Base-by-base conservation (phyloP, 2,113 vertebrate species). In the Charina bottae region DNA sequence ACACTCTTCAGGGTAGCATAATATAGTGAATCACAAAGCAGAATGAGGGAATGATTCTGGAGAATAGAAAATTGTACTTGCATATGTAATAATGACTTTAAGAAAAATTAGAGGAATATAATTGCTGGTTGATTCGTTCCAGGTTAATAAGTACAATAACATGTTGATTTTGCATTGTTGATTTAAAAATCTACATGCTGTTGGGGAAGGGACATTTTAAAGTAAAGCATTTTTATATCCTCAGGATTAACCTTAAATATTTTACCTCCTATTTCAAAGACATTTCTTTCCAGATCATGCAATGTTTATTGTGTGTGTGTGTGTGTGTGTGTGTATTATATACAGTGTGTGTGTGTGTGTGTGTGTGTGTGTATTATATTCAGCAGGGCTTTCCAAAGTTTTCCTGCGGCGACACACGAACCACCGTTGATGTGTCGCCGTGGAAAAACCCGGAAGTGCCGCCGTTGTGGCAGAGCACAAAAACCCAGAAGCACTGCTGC, bases 11-110 rank as follows among this genome's bases (percentile, higher is more conserved):
- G 95, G 96, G 89, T 96, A 94, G 90, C 95, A 90, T 96, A 95
- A 96, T 95, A 96, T 95, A 94, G 92, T 95, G 93, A 97, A 96
- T 97, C 96, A 97, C 96, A 93, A 93, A 96, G 95, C 88, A 87
- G 95, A 96, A 95, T 95, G 93, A 97, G 87, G 93, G 93, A 95
- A 96, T 93, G 94, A 17, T 88, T 94, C 95, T 92, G 83, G 92
- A 93, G 72, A 95, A 83, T 37, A 95, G 95, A 93, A 94, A 95
- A 94, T 94, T 96, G 84, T 94, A 93, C 95, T 96, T 96, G 95
- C 92, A 96, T 96, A 85, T 95, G 88, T 94, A 97, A 96, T 95
- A 95, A 96, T 92, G 96, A 95, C 91, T 92, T 96, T 96, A 95
- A 96, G 96, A 91, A 95, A 92, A 97, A 96, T 94, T 95, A 93